Evolutionary conservation across 37 sponge, comb jelly and placozoan species (phyloP).

Genomic region (Spongilla lacustris): DNA sequence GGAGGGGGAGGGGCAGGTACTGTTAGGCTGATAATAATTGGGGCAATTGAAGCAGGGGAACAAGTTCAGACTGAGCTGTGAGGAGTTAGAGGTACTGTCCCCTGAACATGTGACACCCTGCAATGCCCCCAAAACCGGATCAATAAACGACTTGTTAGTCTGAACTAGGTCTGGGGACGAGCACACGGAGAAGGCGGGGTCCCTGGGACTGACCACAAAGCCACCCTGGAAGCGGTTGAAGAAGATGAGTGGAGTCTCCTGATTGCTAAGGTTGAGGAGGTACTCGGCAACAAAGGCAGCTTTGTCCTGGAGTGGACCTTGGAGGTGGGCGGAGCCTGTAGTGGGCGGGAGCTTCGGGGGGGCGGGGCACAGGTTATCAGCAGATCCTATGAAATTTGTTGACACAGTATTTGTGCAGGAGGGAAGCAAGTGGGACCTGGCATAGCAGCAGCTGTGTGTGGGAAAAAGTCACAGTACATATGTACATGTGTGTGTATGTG

Average conservation of each 20-base stretch:
- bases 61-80: neutral
- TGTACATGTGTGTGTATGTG: neutral
- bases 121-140: neutral
- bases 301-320: slow-evolving; percentile 26
- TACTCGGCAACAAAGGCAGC: slow-evolving; percentile 37
- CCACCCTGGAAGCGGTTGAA: slow-evolving; percentile 5
- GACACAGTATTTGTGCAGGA: neutral
- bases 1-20: neutral
- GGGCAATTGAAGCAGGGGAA: neutral
- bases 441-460: neutral
- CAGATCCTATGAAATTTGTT: neutral
- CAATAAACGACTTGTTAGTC: neutral
- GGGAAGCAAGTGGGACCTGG: neutral
- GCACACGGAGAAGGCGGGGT: slow-evolving; percentile 2
- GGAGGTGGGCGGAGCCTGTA: neutral
- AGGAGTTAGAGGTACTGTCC: neutral
- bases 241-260: neutral
- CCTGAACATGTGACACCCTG: neutral
- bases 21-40: no score
- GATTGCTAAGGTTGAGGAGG: slow-evolving; percentile 4
- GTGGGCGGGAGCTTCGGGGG: slow-evolving; percentile 18
- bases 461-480: neutral
- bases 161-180: neutral
- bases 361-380: slow-evolving; percentile 13
- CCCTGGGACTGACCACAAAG: slow-evolving; percentile 1